Conservation (phyloP, 2,113 vertebrate species). For the Butorides virescens region DNA sequence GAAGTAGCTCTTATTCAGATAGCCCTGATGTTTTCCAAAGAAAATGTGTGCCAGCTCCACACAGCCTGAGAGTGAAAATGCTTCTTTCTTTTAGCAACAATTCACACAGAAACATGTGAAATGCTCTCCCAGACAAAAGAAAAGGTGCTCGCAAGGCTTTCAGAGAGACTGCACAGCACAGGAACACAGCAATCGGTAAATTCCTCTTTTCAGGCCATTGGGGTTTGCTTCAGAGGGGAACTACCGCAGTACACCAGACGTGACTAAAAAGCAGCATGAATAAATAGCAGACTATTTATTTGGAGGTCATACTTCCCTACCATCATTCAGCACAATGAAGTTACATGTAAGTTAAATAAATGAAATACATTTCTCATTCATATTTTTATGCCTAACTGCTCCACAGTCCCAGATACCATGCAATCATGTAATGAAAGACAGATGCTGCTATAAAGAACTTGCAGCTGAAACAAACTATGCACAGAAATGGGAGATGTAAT, state of each 20-base stretch:
- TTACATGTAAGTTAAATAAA: conserved; percentile 28
- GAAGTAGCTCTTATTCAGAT: background rate
- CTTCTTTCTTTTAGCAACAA: background rate
- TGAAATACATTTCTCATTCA: background rate
- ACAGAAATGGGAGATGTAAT: background rate
- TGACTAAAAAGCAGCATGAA: background rate
- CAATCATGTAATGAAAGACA: conserved; percentile 41
- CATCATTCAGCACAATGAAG: background rate
- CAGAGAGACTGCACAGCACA: background rate
- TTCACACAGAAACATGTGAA: background rate
- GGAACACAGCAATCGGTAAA: background rate
- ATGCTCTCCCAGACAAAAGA: background rate
- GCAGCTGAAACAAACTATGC: background rate
- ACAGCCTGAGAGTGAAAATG: background rate
- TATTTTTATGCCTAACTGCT: background rate
- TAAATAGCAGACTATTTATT: conserved; percentile 23
- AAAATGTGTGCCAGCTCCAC: background rate
- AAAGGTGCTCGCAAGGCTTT: background rate
- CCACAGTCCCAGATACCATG: background rate
- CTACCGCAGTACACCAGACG: background rate
- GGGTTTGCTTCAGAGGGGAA: background rate
- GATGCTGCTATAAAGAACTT: background rate
- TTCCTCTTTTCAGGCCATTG: background rate
- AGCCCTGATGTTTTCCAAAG: background rate
- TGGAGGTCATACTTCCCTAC: background rate